phyloP scores from a whole-genome alignment of 1,140 invertebrate genomes.

The Drosophila albomicans region DNA sequence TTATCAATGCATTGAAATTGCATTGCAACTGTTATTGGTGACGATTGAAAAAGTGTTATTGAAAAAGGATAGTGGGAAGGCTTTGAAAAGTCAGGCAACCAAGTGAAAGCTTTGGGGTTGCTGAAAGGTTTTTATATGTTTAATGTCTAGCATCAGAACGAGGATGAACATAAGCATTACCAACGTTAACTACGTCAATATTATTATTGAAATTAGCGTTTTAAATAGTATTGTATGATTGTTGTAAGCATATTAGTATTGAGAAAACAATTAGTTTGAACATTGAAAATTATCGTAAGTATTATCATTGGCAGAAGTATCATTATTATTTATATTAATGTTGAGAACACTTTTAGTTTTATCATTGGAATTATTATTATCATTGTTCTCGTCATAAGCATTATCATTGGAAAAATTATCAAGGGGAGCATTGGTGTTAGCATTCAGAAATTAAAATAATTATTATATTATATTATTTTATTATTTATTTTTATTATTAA shows the following conservation, averaged over 20 bases:
- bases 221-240: too few relatives aligned
- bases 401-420: background rate
- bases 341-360: too few relatives aligned
- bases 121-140: too few relatives aligned
- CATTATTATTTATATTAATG: background rate
- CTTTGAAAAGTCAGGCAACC: background rate
- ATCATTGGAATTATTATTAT: too few relatives aligned
- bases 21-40: background rate
- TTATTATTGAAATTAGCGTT: too few relatives aligned
- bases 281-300: background rate
- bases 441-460: background rate
- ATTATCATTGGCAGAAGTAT: background rate
- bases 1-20: conserved; percentile 9
- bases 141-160: too few relatives aligned
- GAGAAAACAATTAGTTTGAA: background rate
- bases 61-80: background rate
- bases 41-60: background rate
- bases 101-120: too few relatives aligned
- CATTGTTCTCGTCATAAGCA: background rate
- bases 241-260: too few relatives aligned
- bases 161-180: too few relatives aligned
- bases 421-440: background rate
- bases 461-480: background rate
- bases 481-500: too few relatives aligned
- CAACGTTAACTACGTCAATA: too few relatives aligned